These are phyloP conservation scores for Drosophila micromelanica DNA, from an alignment of 1,140 invertebrate species.

Conservation along the genomic window DNA sequence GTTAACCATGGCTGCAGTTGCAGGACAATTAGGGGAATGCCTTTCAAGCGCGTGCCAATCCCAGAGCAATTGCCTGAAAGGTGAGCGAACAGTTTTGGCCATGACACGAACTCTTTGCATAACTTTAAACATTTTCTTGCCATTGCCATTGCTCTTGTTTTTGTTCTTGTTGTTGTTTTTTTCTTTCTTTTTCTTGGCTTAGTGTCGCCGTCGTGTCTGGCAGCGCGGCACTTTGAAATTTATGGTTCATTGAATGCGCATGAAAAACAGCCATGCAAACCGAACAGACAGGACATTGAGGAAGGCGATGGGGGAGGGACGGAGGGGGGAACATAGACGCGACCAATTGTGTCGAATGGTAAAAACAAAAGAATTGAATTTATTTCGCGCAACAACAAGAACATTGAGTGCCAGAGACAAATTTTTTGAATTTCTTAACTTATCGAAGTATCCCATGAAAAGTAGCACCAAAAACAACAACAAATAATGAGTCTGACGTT, in stretches of 20 bases:
- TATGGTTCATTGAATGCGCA: conserved; percentile 81
- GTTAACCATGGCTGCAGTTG: conserved; percentile 46
- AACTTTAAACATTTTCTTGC: conserved; percentile 57
- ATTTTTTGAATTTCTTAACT: conserved; percentile 57
- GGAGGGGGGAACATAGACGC: conserved; percentile 3
- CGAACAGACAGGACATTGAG: conserved; percentile 4
- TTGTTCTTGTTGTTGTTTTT: conserved; percentile 26
- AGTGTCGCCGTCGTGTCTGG: conserved; percentile 70
- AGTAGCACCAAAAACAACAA: conserved; percentile 37
- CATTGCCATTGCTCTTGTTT: neutral
- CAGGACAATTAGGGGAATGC: conserved; percentile 40
- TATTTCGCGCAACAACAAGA: conserved; percentile 46
- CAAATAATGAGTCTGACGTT: conserved; percentile 28
- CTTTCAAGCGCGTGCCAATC: conserved; percentile 21
- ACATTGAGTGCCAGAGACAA: conserved; percentile 41
- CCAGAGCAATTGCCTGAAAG: conserved; percentile 35
- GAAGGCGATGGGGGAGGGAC: neutral
- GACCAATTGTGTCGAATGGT: conserved; percentile 42
- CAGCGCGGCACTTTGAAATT: conserved; percentile 75
- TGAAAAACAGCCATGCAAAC: conserved; percentile 71
- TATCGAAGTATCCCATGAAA: conserved; percentile 47
- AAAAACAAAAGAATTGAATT: conserved; percentile 72
- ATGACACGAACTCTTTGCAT: conserved; percentile 44
- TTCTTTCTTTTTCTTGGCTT: conserved; percentile 18
- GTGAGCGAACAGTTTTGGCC: conserved; percentile 43